Conservation (phyloP, 2,113 vertebrate species). For the Saguinus midas region DNA sequence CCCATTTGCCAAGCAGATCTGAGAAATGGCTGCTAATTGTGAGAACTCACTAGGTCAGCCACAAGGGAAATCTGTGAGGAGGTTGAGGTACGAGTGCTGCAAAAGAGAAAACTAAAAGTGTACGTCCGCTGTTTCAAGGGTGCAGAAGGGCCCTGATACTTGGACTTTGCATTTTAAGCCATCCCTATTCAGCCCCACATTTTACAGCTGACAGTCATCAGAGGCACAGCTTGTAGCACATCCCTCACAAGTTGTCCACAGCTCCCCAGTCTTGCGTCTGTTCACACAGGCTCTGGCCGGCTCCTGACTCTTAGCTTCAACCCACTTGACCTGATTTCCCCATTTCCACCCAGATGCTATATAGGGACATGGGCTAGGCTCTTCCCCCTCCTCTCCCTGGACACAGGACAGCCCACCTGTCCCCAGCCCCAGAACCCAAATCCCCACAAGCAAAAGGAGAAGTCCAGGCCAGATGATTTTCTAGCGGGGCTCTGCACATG, state of each 20-base stretch:
- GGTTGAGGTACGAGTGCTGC: accelerated
- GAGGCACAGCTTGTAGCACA: accelerated
- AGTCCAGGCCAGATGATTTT: background rate
- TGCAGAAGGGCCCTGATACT: background rate
- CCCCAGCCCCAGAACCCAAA: background rate
- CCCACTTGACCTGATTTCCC: background rate
- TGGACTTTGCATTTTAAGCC: background rate
- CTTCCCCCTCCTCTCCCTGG: background rate
- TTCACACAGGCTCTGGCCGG: background rate
- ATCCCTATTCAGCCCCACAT: accelerated
- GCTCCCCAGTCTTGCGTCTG: background rate
- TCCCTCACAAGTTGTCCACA: background rate
- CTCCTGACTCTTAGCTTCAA: background rate
- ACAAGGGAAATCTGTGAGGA: background rate
- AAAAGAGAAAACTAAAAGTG: background rate
- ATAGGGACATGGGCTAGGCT: background rate
- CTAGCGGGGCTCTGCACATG: background rate
- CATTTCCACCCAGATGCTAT: accelerated
- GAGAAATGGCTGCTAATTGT: constrained; percentile 4
- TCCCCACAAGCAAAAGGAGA: background rate
- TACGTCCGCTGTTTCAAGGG: background rate
- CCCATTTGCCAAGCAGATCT: background rate
- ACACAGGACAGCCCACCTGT: background rate
- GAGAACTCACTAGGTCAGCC: background rate
- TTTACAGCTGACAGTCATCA: background rate